These are phyloP conservation scores for Eupleurogrammus muticus DNA, from an alignment of 2,797 vertebrate genomes.

Conservation along the genomic window DNA sequence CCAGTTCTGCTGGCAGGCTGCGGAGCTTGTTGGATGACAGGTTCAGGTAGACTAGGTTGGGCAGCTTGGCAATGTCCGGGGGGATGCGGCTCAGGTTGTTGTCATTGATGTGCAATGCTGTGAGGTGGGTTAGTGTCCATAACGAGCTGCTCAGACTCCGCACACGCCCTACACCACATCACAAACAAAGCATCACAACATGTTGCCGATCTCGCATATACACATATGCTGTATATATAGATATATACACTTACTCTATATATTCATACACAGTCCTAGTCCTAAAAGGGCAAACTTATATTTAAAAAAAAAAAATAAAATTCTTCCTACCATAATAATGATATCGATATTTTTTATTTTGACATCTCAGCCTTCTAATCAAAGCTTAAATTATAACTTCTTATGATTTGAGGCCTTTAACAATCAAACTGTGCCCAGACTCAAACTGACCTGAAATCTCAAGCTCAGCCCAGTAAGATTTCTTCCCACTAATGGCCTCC, in stretches of 20 bases:
- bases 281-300: too few relatives aligned
- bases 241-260: too few relatives aligned
- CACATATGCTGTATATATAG: too few relatives aligned
- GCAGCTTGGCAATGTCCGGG: constrained; percentile 98
- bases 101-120: constrained; percentile 98
- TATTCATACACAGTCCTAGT: too few relatives aligned
- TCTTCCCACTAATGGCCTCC: constrained; percentile 96
- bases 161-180: constrained; percentile 88
- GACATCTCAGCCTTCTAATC: too few relatives aligned
- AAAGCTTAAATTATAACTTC: too few relatives aligned
- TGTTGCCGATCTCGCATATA: too few relatives aligned
- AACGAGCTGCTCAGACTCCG: constrained; percentile 94
- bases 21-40: constrained; percentile 99
- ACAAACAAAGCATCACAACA: too few relatives aligned
- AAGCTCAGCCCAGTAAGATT: constrained; percentile 96
- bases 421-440: background rate
- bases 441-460: constrained; percentile 79
- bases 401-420: too few relatives aligned
- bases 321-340: too few relatives aligned
- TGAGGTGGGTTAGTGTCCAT: constrained; percentile 98
- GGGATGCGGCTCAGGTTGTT: constrained; percentile 98
- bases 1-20: constrained; percentile 99
- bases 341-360: too few relatives aligned
- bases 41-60: constrained; percentile 98
- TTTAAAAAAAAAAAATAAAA: too few relatives aligned